Evolutionary conservation across 1,140 invertebrate genomes (phyloP).

Genomic region (Atta colombica): DNA sequence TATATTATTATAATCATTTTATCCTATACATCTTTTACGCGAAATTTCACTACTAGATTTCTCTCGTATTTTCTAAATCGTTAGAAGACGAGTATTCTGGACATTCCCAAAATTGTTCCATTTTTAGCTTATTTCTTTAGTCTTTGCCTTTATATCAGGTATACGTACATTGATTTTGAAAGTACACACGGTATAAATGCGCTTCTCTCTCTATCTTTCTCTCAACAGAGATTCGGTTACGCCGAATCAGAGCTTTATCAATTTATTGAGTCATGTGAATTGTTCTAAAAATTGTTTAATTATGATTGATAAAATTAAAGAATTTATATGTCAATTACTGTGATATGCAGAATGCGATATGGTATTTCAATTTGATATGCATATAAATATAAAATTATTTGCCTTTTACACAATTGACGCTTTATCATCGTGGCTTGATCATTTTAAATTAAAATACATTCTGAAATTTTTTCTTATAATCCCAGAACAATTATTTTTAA

Average conservation of each 20-base stretch:
- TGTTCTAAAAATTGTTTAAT: not conserved
- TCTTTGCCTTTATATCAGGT: slow-evolving; percentile 51
- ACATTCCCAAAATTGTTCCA: slow-evolving; percentile 54
- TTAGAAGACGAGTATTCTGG: slow-evolving; percentile 46
- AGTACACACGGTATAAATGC: slow-evolving; percentile 57
- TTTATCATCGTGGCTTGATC: not conserved
- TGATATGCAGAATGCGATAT: slow-evolving; percentile 50
- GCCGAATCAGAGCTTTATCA: not conserved
- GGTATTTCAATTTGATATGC: slow-evolving; percentile 47
- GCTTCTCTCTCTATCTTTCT: not conserved
- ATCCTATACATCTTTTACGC: slow-evolving; percentile 55
- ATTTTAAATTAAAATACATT: slow-evolving; percentile 23
- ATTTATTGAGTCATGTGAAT: slow-evolving; percentile 1
- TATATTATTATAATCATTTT: slow-evolving; percentile 58
- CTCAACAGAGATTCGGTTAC: not conserved
- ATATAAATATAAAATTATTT: slow-evolving; percentile 22
- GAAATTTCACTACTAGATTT: slow-evolving; percentile 57
- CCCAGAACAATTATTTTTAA: slow-evolving; percentile 3
- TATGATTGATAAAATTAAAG: not conserved
- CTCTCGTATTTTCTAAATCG: slow-evolving; percentile 43
- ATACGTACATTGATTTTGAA: slow-evolving; percentile 63
- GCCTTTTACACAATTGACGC: not conserved
- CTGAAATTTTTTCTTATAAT: slow-evolving; percentile 11
- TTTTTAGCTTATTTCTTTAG: slow-evolving; percentile 47
- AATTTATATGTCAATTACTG: not conserved